These are phyloP conservation scores for Ara ararauna DNA, from an alignment of 2,797 vertebrate genomes.

Conservation along the genomic window DNA sequence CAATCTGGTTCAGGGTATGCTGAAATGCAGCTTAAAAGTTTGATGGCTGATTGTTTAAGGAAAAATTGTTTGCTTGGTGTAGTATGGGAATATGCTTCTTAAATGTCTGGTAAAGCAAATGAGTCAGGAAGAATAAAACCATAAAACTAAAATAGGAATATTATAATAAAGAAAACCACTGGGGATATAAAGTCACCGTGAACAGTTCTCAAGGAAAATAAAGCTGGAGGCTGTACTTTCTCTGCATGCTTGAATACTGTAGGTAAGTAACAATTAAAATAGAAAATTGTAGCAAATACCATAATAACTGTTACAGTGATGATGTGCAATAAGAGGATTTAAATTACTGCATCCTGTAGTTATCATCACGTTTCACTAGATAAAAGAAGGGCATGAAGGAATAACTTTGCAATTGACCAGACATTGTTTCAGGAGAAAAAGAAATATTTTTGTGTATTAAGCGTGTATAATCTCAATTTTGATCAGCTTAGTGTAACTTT, in stretches of 20 bases:
- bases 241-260: neutral
- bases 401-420: neutral
- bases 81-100: neutral
- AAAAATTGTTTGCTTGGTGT: conserved; percentile 39
- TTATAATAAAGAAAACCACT: neutral
- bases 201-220: neutral
- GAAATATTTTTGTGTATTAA: neutral
- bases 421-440: neutral
- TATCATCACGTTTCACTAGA: neutral
- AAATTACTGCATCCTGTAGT: neutral
- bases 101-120: conserved; percentile 18
- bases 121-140: neutral
- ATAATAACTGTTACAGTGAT: neutral
- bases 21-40: conserved; percentile 32
- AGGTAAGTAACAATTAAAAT: neutral
- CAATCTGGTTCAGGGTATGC: neutral
- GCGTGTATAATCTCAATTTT: neutral
- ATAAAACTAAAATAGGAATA: conserved; percentile 16
- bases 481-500: neutral
- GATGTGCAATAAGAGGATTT: neutral
- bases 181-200: neutral
- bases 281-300: neutral
- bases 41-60: conserved; percentile 1
- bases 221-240: neutral
- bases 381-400: neutral